phyloP scores from a whole-genome alignment of 2,797 vertebrate species.

The Saxicola maurus region DNA sequence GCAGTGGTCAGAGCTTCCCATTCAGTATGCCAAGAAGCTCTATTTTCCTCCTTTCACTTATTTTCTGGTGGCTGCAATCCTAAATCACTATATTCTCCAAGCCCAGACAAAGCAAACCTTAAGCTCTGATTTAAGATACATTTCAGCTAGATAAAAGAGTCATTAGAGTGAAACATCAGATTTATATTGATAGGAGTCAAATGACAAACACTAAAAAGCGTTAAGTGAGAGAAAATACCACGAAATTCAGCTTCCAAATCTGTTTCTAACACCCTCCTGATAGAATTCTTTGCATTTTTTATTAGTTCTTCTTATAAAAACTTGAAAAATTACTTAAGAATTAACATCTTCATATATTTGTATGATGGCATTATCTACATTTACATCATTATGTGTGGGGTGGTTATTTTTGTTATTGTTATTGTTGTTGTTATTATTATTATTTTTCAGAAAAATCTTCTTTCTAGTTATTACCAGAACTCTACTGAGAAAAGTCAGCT shows the following conservation, averaged over 20 bases:
- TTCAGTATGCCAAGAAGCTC: not conserved
- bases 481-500: not conserved
- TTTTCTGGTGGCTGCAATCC: not conserved
- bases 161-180: not conserved
- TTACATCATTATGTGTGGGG: fast-evolving
- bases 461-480: not conserved
- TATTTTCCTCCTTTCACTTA: not conserved
- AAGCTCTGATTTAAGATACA: not conserved
- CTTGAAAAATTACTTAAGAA: not conserved
- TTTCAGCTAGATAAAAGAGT: not conserved
- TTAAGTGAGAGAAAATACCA: not conserved
- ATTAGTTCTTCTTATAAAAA: not conserved
- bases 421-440: not conserved
- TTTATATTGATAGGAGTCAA: not conserved
- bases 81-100: not conserved
- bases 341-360: not conserved
- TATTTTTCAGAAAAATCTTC: not conserved
- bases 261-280: not conserved
- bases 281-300: not conserved
- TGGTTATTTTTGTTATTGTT: not conserved
- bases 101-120: not conserved
- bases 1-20: not conserved
- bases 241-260: not conserved
- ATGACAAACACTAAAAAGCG: not conserved
- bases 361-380: not conserved